Base-by-base conservation (phyloP, 2,113 vertebrate genomes). In the Gorilla gorilla region DNA sequence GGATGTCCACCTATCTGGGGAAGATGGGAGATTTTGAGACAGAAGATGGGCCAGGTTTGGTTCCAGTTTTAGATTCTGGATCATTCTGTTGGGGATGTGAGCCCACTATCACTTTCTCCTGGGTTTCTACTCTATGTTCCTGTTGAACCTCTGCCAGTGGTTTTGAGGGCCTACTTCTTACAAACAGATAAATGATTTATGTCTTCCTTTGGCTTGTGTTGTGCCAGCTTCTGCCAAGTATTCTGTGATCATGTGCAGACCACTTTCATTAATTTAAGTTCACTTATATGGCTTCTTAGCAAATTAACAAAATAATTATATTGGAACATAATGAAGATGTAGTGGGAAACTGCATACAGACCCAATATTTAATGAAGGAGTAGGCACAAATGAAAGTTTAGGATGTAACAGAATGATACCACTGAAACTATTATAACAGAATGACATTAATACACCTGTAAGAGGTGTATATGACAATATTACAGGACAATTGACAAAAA, bases 231-330 rank as follows among this genome's bases (percentile, higher is more conserved):
- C 94, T 97, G 89, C 76, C 92, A 97, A 93, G 43, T 85, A 90
- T 70, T 84, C 92, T 85, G 80, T 96, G 92, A 55, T 94, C 43
- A 16, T 30, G 12, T 94, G 25, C 70, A 87, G 79, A 52, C 61
- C 7, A 80, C 89, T 89, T 96, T 80, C 90, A 87, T 96, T 92
- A 93, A 89, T 96, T 96, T 79, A 91, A 59, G 48, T 92, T 50
- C 23, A 89, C 55, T 93, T 94, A 76, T 70, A 43, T 75, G 43
- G 32, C 40, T 80, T 84, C 17, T 81, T 94, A 80, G 38, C 17
- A 93, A 87, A 96, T 92, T 83, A 95, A 94, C 10, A 86, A 94
- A 83, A 89, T 95, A 66, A 94, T 94, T 73, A 68, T 25, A 52
- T n/a, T 68, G 57, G 27, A 96, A 25, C 16, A 27, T 64, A 27